Base-by-base conservation (phyloP, 1,140 invertebrate genomes). In the Heliconius nattereri region DNA sequence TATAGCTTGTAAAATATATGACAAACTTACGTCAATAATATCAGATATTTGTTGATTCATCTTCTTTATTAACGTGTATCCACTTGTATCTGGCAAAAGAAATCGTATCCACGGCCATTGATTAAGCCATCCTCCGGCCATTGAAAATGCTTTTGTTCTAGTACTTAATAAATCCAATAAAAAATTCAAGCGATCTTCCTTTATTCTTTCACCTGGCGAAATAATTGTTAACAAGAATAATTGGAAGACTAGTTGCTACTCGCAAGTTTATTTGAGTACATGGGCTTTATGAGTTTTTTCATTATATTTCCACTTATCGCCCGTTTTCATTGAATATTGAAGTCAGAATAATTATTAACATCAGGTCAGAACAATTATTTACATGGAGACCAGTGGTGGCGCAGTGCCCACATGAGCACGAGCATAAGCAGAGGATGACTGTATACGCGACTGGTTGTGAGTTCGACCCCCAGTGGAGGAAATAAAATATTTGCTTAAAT, bases 81-180 rank as follows among this genome's bases (percentile, higher is more conserved):
- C 97, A 40, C 95, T 96, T 29, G 88, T 88, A 76, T 96, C 94
- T 0, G 97, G 97, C 1, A 96, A 95, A 26, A 98, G 83, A 85
- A 95, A 96, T 79, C 97, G 95, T 45, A 97, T 90, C 96, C 96
- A 97, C 0, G 97, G 97, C 71, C 96, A 95, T 85, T 96, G 95
- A 20, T 96, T 96, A 19, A 98, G 88, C 76, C 96, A 82, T 0
- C 97, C 97, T 2, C 97, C 97, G 52, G 95, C 94, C 89, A 97
- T 96, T 78, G 97, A 96, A 80, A 98, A 97, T 0, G 96, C 95
- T 86, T 95, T 95, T 1, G 96, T 95, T 49, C 97, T 94, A 57
- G 95, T 93, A 76, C 95, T 94, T 88, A 98, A 94, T 23, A 97
- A 87, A 16, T 96, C 90, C 2, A 97, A 88, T 32, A 98, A 91